Base-by-base conservation (phyloP, 2,797 vertebrate species). In the Prionace glauca region DNA sequence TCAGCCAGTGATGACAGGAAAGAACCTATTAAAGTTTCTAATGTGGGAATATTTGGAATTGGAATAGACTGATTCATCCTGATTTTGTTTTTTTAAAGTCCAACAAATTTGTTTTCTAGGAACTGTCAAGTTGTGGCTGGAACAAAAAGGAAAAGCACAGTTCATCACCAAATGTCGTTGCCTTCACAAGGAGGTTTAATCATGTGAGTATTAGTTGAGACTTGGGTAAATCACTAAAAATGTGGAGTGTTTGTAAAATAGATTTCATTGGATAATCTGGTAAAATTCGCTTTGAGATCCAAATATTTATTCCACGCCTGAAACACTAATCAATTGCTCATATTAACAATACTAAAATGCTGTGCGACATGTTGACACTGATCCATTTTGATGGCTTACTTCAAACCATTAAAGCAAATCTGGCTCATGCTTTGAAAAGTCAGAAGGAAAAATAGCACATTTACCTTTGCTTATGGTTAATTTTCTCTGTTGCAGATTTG, bases 131-230 rank as follows among this genome's bases (percentile, higher is more conserved):
- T 97, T 99, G 99, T 96, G 99, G 99, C 97, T 99, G 99, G 99
- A 99, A 99, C 97, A 99, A 99, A 97, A 99, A 99, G 97, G 99
- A 99, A 97, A 99, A 99, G 97, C 98, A 99, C 96, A 99, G 98
- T 98, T 99, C 98, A 74, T 98, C 99, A 96, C 99, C 99, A 8
- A 99, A 99, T 56, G 99, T 98, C n/a, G 99, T 99, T 97, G 99
- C 99, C 97, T 99, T 99, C 97, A 99, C 99, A 94, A 98, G 99
- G 97, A 98, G 99, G 97, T 99, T 99, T 97, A 99, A 99, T 98
- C 99, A 99, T 95, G 99, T 99, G 97, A 98, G 98, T 97, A 95
- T 0, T 79, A 45, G 32, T 18, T 32, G 22, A 32, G 36, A 56
- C 67, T 88, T 87, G 62, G 91, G 95, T 96, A 81, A 95, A 18